Evolutionary conservation across 2,797 vertebrate species (phyloP).

Genomic region (Catharus ustulatus): DNA sequence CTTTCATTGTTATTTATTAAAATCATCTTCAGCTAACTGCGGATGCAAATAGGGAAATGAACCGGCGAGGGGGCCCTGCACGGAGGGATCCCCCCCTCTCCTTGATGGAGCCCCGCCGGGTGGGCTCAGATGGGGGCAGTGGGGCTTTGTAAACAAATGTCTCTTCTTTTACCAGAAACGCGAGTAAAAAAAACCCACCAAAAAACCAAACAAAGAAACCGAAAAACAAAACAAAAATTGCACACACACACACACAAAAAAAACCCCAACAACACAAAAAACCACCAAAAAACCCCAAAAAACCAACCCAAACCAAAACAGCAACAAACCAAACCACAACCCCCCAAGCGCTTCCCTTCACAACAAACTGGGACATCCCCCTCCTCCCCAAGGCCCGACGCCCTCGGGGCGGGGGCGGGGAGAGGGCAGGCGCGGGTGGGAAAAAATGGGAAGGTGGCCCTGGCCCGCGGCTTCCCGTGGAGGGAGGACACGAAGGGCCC

Average conservation of each 20-base stretch:
- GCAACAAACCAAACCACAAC: background rate
- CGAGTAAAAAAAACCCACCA: background rate
- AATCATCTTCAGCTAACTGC: conserved; percentile 75
- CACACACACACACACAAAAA: no score
- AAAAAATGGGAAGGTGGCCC: background rate
- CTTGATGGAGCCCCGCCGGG: background rate
- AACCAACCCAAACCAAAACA: background rate
- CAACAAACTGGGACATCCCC: background rate
- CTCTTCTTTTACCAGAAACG: background rate
- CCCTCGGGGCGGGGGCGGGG: background rate
- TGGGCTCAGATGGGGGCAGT: background rate
- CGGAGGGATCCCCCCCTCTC: background rate
- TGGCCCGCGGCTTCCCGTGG: background rate
- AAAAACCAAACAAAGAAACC: background rate
- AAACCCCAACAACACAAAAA: background rate
- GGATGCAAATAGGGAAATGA: conserved; percentile 70
- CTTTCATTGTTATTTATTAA: conserved; percentile 82
- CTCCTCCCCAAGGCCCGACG: background rate
- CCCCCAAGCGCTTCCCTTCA: background rate
- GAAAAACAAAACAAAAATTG: no score
- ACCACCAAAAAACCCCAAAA: background rate
- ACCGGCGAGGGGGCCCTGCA: background rate
- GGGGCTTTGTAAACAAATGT: conserved; percentile 26
- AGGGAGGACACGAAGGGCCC: background rate
- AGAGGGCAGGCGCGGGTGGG: background rate